Percentiles rank a stretch among this genome's conserved stretches.
Conservation (phyloP, 2,113 vertebrate species). For the Lonchura striata region DNA sequence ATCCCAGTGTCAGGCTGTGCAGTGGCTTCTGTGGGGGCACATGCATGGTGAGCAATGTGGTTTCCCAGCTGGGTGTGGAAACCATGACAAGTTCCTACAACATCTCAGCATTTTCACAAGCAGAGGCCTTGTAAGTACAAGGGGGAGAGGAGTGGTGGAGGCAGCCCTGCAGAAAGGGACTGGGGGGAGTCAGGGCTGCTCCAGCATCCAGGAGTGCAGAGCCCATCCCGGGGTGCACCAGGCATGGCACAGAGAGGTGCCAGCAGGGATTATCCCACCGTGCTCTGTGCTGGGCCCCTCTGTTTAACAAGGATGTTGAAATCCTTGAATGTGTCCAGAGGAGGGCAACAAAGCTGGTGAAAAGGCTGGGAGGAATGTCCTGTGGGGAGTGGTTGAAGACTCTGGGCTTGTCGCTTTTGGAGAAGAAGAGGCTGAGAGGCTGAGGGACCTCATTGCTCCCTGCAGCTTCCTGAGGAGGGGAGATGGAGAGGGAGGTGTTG, state of each 20-base stretch:
- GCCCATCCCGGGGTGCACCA: accelerated
- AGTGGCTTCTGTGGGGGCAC: not conserved
- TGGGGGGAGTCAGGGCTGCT: accelerated
- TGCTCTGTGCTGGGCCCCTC: not conserved
- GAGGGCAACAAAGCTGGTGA: not conserved
- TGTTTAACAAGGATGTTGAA: not conserved
- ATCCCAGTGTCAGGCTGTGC: not conserved
- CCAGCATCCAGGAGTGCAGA: not conserved
- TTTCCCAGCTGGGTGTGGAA: not conserved
- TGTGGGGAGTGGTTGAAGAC: not conserved
- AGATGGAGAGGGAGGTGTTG: not conserved
- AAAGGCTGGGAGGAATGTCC: not conserved
- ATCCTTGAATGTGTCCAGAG: not conserved
- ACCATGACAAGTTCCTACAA: not conserved
- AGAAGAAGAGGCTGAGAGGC: not conserved
- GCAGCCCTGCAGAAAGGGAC: not conserved
- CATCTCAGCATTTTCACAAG: not conserved
- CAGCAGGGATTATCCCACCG: not conserved
- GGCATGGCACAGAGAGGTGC: accelerated
- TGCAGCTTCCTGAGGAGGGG: not conserved
- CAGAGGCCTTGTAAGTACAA: accelerated
- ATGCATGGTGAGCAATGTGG: accelerated
- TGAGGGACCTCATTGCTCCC: not conserved
- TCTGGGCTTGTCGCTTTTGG: too few species aligned
- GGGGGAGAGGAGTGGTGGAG: not conserved